Percentiles rank a stretch among this genome's conserved stretches.
phyloP scores from a whole-genome alignment of 2,888 invertebrate genomes.

The Seira sanloemensis region DNA sequence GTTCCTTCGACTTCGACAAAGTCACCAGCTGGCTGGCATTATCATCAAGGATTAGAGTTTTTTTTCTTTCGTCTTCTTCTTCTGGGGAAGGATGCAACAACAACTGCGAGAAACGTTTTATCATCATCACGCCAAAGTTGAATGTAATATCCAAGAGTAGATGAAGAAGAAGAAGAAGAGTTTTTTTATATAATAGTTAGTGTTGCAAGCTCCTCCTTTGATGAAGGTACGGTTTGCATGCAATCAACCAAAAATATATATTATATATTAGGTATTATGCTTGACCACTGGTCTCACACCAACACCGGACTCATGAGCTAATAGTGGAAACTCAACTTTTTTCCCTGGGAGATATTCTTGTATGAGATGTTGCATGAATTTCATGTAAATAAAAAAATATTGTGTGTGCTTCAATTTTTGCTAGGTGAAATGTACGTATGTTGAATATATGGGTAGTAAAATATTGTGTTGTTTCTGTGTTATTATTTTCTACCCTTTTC shows the following conservation, averaged over 20 bases:
- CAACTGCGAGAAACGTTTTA: slow-evolving; percentile 3
- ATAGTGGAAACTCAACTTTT: too few relatives aligned
- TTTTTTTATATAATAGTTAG: slow-evolving; percentile 14
- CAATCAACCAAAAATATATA: slow-evolving; percentile 55
- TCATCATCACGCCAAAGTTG: slow-evolving; percentile 10
- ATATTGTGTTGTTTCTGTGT: too few relatives aligned
- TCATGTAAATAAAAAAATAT: background rate
- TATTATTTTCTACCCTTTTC: background rate
- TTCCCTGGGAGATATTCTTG: too few relatives aligned
- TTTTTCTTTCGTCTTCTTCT: too few relatives aligned
- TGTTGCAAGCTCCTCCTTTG: slow-evolving; percentile 13
- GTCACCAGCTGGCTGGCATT: slow-evolving; percentile 54
- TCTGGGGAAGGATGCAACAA: background rate
- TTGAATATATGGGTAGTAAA: background rate
- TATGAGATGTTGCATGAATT: too few relatives aligned
- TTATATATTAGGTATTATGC: background rate
- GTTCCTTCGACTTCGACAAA: slow-evolving; percentile 29
- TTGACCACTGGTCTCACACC: too few relatives aligned
- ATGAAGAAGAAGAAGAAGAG: background rate
- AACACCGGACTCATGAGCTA: too few relatives aligned
- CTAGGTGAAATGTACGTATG: background rate
- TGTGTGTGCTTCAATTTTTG: background rate
- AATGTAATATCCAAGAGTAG: background rate
- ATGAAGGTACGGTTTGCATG: slow-evolving; percentile 56
- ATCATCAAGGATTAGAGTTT: too few relatives aligned